phyloP scores from a whole-genome alignment of 2,797 vertebrate species.

The Helostoma temminkii region DNA sequence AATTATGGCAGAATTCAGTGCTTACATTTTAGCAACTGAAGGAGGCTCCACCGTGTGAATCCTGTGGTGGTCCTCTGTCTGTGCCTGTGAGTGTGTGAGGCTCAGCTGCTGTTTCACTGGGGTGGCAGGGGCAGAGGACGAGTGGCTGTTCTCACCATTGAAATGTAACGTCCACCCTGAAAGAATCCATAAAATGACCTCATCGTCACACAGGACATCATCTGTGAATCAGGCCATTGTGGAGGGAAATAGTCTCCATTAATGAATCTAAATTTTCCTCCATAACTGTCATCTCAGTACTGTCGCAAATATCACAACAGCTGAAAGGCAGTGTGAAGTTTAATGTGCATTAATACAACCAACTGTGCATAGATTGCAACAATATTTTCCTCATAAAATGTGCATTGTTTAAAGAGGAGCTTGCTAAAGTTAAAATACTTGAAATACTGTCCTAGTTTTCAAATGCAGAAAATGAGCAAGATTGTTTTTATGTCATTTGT shows the following conservation, averaged over 20 bases:
- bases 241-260: slow-evolving; percentile 58
- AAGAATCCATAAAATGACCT: slow-evolving; percentile 82
- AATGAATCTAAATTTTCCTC: slow-evolving; percentile 73
- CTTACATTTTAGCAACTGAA: slow-evolving; percentile 71
- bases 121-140: slow-evolving; percentile 40
- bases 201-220: slow-evolving; percentile 77
- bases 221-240: slow-evolving; percentile 83
- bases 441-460: background rate
- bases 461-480: background rate
- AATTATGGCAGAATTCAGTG: slow-evolving; percentile 78
- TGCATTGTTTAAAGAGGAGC: background rate
- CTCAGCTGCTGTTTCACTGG: slow-evolving; percentile 29
- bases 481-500: background rate
- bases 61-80: slow-evolving; percentile 66
- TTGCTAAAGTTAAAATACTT: background rate
- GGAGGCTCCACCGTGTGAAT: slow-evolving; percentile 73
- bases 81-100: slow-evolving; percentile 38
- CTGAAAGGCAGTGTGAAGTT: background rate
- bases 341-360: no score
- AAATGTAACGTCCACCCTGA: slow-evolving; percentile 59
- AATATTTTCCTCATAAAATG: background rate
- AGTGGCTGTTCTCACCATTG: slow-evolving; percentile 74
- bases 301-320: background rate
- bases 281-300: slow-evolving; percentile 6
- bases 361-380: background rate